Percentiles rank a stretch among this genome's conserved stretches.
Evolutionary conservation across 2,888 invertebrate genomes (phyloP).

Genomic region (Latrodectus hesperus): DNA sequence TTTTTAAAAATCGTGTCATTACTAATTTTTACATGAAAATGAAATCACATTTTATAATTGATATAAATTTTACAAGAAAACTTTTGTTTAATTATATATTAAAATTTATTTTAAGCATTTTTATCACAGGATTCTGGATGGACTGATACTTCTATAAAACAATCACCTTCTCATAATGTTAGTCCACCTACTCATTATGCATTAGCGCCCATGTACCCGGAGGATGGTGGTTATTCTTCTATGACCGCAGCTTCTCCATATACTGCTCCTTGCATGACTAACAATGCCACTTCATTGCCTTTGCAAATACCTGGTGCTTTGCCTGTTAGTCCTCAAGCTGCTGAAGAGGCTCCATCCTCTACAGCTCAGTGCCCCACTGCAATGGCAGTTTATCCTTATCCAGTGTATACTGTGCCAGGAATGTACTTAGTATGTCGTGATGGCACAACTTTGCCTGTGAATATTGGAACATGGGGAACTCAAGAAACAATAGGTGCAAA

Average conservation of each 20-base stretch:
- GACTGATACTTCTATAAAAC: constrained; percentile 39
- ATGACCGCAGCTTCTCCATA: constrained; percentile 2
- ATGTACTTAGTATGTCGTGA: constrained; percentile 61
- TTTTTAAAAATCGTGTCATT: no score
- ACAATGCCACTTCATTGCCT: constrained; percentile 37
- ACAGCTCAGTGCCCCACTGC: constrained; percentile 22
- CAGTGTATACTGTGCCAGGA: constrained; percentile 51
- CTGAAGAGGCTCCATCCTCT: constrained; percentile 6
- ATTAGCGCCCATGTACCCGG: constrained; percentile 16
- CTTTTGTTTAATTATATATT: no score
- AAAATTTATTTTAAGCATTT: not conserved
- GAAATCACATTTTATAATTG: not conserved
- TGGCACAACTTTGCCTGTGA: constrained; percentile 53
- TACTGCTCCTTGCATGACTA: constrained; percentile 13
- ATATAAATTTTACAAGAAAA: not conserved
- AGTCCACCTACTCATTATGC: constrained; percentile 24
- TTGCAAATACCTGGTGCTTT: constrained; percentile 42
- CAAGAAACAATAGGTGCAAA: constrained; percentile 23
- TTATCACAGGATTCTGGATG: constrained; percentile 39
- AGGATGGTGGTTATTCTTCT: constrained; percentile 26
- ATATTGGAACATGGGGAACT: constrained; percentile 41
- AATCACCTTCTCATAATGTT: not conserved
- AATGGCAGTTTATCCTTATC: constrained; percentile 57
- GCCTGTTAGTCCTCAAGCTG: constrained; percentile 2
- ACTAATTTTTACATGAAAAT: no score